phyloP scores from a whole-genome alignment of 2,888 invertebrate species.

The Lasioglossum leucozonium region DNA sequence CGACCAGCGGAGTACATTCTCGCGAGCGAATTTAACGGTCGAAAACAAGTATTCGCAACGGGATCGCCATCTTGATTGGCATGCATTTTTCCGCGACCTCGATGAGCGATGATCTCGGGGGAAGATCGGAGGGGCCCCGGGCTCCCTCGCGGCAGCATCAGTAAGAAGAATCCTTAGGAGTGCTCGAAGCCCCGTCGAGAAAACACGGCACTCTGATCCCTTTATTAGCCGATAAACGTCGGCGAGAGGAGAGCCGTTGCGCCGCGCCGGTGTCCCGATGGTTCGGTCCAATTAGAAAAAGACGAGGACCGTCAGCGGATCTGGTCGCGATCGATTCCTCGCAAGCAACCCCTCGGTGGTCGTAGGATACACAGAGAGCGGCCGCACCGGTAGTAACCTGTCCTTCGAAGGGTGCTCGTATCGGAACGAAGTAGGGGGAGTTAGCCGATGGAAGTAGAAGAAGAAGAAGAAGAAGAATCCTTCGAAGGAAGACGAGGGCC shows the following conservation, averaged over 20 bases:
- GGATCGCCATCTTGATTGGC: neutral
- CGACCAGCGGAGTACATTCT: neutral
- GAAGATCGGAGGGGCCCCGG: neutral
- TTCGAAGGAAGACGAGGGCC: neutral
- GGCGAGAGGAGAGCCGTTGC: neutral
- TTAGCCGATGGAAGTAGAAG: neutral
- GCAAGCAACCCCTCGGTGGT: slow-evolving; percentile 19
- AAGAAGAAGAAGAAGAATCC: slow-evolving; percentile 6
- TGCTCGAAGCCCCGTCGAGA: slow-evolving; percentile 28
- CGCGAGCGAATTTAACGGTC: neutral
- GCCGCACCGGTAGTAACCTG: slow-evolving; percentile 56
- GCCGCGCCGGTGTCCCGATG: slow-evolving; percentile 27
- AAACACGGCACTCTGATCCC: slow-evolving; percentile 46
- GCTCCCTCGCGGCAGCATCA: neutral
- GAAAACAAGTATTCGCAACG: neutral
- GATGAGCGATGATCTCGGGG: neutral
- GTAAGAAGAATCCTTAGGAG: neutral
- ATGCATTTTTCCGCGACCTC: neutral
- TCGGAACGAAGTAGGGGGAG: neutral
- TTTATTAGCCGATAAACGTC: slow-evolving; percentile 55
- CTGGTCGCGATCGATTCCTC: slow-evolving; percentile 50
- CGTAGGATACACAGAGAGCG: slow-evolving; percentile 35
- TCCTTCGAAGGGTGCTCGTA: slow-evolving; percentile 64
- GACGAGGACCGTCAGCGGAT: slow-evolving; percentile 45
- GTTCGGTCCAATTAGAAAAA: slow-evolving; percentile 68